Base-by-base conservation (phyloP, 2,888 invertebrate species). In the Xestia ashworthii region DNA sequence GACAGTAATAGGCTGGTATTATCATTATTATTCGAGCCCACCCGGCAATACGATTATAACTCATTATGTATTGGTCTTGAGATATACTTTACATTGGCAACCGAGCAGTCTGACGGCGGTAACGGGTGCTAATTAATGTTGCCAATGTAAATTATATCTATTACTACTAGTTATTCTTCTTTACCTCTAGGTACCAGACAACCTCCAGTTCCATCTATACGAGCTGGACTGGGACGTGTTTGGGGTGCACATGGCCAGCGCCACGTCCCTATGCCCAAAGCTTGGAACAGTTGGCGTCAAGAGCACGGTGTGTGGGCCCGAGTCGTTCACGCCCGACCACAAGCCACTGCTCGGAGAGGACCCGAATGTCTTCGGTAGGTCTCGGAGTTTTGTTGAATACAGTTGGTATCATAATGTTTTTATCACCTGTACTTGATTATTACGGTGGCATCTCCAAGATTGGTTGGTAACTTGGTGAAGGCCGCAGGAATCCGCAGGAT, bases 311-410 rank as follows among this genome's bases (percentile, higher is more conserved):
- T 99, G 99, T 91, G 99, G 99, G 0, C 99, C 99, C 0, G 99
- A 99, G 93, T 98, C 98, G 2, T 99, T 99, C 92, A 99, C 99
- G 0, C 98, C 99, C 0, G 99, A 99, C 93, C 99, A 99, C 91
- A 99, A 97, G 74, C 99, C 99, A 0, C 92, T 99, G 53, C 96
- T 99, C 96, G 99, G 99, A 88, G 98, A 98, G 79, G 98, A 98
- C 90, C 97, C 98, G 14, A 97, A 97, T 91, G 93, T 97, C 8
- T 96, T 96, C 87, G 97, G 97, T 97, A 90, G 91, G 93, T 84
- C 48, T 60, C 60, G 14, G 11, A 4, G 70, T 48, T 41, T 50
- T 76, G 0, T 25, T 44, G 0, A 44, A 11, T 60, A 53, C 1
- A 32, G 32, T 32, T 32, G 32, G 32, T 32, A 32, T 32, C 32